phyloP scores from a whole-genome alignment of 2,797 vertebrate genomes.

The Melanotaenia pygmaea region DNA sequence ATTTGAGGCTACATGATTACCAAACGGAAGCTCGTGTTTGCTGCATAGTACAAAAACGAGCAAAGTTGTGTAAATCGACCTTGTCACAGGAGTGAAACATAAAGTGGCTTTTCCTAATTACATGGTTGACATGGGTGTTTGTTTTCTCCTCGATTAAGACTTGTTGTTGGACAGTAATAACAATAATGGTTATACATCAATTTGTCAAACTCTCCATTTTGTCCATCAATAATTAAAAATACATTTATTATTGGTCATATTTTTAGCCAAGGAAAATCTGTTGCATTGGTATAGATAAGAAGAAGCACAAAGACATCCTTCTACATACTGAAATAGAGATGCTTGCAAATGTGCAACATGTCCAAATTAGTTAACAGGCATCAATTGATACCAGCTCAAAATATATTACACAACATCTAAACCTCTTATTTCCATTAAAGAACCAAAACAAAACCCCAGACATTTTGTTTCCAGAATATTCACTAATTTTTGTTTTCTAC shows the following conservation, averaged over 20 bases:
- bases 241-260: neutral
- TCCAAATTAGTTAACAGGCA: neutral
- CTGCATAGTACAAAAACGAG: too few species aligned
- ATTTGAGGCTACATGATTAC: neutral
- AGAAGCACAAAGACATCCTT: neutral
- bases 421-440: neutral
- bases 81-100: too few species aligned
- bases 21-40: neutral
- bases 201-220: neutral
- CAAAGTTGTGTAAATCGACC: too few species aligned
- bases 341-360: neutral
- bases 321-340: neutral
- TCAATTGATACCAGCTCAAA: neutral
- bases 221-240: neutral
- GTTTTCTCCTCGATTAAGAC: too few species aligned
- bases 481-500: neutral
- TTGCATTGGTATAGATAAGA: neutral
- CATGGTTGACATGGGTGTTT: too few species aligned
- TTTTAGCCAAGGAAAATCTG: neutral
- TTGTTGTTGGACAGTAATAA: neutral
- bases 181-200: too few species aligned
- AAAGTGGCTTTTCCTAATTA: neutral
- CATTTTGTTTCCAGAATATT: neutral
- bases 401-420: neutral
- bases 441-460: neutral